Base-by-base conservation (phyloP, 2,888 invertebrate species). In the Idaea dimidiata region DNA sequence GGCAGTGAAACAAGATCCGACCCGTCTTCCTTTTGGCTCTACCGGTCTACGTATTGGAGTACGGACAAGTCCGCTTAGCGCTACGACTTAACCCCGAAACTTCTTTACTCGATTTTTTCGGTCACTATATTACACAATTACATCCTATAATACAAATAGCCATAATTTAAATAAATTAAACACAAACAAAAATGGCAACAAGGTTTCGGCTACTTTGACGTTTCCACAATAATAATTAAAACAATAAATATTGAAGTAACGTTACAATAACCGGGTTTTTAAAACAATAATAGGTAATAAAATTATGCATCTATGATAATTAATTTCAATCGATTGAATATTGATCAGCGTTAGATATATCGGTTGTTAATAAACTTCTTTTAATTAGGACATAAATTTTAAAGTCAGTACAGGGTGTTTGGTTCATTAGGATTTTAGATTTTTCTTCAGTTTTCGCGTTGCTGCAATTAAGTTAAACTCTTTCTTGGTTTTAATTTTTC, bases 131-230 rank as follows among this genome's bases (percentile, higher is more conserved):
- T 43, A 43, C 8, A 43, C 43, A 43, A 43, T 14, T 10, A 43
- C 10, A 43, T 14, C 43, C 43, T 43, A 43, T 14, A 43, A 43
- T 43, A 7, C 14, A 43, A 7, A 43, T 43, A 14, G 43, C 14
- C 3, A 43, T 14, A 14, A 7, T 43, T 43, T 14, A 43, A 43
- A 43, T 43, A 43, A 43, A 43, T 43, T 43, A 8, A 43, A 43
- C 7, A 33, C 7, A 33, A 33, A 33, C 33, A 33, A 43, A 43
- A 43, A 43, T 43, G 43, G 43, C 32, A 62, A 62, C 53, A 61
- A 63, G 58, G 32, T 62, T 56, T 63, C 63, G 17, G 60, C 55
- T 62, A 56, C 59, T 63, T 61, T 60, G 71, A 60, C 18, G 55
- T 63, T 56, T 62, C 56, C 60, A 54, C 18, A 58, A 62, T 18